Conservation (phyloP, 2,797 vertebrate genomes). For the Melanotaenia parkinsoni region DNA sequence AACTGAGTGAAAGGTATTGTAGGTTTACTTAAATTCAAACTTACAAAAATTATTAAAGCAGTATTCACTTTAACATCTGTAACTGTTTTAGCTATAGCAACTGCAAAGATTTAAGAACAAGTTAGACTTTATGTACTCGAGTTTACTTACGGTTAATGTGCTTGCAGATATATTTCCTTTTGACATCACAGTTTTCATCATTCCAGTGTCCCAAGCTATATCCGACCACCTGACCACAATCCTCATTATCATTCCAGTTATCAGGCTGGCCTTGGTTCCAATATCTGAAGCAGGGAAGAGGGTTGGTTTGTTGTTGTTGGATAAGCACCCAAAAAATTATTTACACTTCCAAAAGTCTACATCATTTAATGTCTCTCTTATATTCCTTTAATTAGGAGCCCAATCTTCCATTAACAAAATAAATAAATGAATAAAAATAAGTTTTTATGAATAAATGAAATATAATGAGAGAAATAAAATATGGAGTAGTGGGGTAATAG, state of each 20-base stretch:
- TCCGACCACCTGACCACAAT: slow-evolving; percentile 80
- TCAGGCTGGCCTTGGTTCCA: slow-evolving; percentile 82
- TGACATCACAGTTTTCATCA: slow-evolving; percentile 72
- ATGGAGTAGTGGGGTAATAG: background rate
- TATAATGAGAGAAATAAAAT: background rate
- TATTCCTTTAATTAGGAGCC: background rate
- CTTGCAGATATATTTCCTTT: slow-evolving; percentile 83
- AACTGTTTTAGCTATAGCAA: background rate
- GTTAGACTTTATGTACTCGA: too few species aligned
- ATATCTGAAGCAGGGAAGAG: slow-evolving; percentile 60
- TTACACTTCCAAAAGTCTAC: background rate
- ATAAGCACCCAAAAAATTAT: background rate
- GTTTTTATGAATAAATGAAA: background rate
- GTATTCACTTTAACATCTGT: background rate
- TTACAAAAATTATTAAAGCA: background rate
- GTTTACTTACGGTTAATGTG: slow-evolving; percentile 68
- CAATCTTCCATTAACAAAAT: background rate
- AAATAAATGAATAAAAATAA: background rate
- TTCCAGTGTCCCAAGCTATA: slow-evolving; percentile 74
- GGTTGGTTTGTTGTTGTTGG: background rate
- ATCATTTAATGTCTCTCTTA: background rate
- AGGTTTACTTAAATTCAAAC: background rate
- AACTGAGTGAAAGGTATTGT: background rate
- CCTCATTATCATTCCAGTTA: slow-evolving; percentile 70
- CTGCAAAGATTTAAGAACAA: background rate